Conservation (phyloP, 2,888 invertebrate genomes). For the Meloe dianella region DNA sequence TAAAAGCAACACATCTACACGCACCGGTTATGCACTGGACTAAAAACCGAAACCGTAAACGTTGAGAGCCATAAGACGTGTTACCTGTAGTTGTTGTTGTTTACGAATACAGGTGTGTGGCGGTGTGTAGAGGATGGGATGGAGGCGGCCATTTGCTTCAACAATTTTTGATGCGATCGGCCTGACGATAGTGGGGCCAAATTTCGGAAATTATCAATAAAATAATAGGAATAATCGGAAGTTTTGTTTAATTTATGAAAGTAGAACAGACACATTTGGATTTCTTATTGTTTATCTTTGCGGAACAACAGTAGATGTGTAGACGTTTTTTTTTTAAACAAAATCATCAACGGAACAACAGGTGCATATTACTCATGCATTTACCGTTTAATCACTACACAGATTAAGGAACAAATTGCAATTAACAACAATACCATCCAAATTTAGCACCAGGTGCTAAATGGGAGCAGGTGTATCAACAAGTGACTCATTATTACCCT, state of each 20-base stretch:
- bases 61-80: slow-evolving; percentile 42
- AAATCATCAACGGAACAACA: slow-evolving; percentile 26
- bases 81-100: slow-evolving; percentile 18
- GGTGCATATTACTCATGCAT: not conserved
- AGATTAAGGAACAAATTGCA: not conserved
- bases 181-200: slow-evolving; percentile 21
- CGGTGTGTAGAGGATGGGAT: slow-evolving; percentile 31
- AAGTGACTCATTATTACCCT: slow-evolving; percentile 13
- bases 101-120: slow-evolving; percentile 35
- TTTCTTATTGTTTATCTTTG: not conserved
- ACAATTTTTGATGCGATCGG: slow-evolving; percentile 30
- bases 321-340: not conserved
- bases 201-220: not conserved
- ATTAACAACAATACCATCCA: not conserved
- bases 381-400: not conserved
- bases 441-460: slow-evolving; percentile 20
- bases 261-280: not conserved
- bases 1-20: slow-evolving; percentile 13
- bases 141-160: slow-evolving; percentile 41
- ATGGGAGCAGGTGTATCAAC: slow-evolving; percentile 18
- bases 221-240: not conserved
- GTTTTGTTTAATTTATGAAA: not conserved
- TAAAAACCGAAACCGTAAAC: slow-evolving; percentile 24
- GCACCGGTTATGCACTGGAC: slow-evolving; percentile 41
- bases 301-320: not conserved